Conservation (phyloP, 2,888 invertebrate species). For the Oxyscelio sp. region DNA sequence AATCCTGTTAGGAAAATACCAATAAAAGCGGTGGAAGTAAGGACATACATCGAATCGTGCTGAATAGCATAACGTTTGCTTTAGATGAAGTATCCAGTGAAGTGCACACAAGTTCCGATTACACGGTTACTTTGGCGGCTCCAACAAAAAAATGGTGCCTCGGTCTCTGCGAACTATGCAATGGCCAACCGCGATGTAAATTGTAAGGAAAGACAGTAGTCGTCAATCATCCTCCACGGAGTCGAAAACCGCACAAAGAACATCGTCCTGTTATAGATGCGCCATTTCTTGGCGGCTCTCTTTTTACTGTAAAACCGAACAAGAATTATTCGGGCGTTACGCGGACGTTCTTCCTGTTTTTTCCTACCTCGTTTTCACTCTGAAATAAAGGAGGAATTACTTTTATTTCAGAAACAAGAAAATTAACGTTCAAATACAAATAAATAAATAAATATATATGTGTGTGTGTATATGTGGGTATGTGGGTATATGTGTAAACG, state of each 20-base stretch:
- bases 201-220: slow-evolving; percentile 75
- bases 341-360: slow-evolving; percentile 57
- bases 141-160: slow-evolving; percentile 79
- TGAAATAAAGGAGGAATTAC: neutral
- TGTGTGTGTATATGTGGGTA: too few species aligned
- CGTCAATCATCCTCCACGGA: slow-evolving; percentile 77
- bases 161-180: slow-evolving; percentile 49
- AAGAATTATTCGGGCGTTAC: slow-evolving; percentile 75
- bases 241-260: slow-evolving; percentile 80
- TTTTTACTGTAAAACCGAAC: slow-evolving; percentile 47
- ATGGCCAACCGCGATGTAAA: slow-evolving; percentile 74
- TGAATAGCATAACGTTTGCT: slow-evolving; percentile 28
- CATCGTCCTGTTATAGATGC: slow-evolving; percentile 77
- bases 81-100: slow-evolving; percentile 28
- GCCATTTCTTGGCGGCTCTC: slow-evolving; percentile 65
- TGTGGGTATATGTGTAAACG: too few species aligned
- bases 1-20: slow-evolving; percentile 53
- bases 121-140: slow-evolving; percentile 86
- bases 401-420: neutral
- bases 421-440: too few species aligned
- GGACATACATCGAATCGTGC: slow-evolving; percentile 33
- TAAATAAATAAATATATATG: too few species aligned
- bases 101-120: slow-evolving; percentile 80
- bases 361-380: slow-evolving; percentile 32
- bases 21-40: slow-evolving; percentile 50